Percentiles rank a stretch among this genome's conserved stretches.
Evolutionary conservation across 2,888 invertebrate genomes (phyloP).

Genomic region (Camponotus fellah): DNA sequence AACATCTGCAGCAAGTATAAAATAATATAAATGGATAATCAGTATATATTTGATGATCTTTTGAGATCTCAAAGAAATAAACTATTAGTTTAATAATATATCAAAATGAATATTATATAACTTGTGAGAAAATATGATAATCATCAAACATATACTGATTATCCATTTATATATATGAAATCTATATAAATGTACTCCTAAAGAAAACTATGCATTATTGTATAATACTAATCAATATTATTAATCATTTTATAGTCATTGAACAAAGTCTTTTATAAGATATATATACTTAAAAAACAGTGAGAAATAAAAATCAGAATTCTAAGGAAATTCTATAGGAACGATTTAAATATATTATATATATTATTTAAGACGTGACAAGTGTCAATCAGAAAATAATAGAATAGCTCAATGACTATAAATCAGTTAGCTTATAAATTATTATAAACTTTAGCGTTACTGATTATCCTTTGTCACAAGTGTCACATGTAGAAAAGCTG

Average conservation of each 20-base stretch:
- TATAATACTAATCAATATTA: neutral
- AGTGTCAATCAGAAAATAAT: neutral
- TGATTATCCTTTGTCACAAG: neutral
- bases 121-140: neutral
- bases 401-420: neutral
- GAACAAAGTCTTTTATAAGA: neutral
- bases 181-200: neutral
- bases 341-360: neutral
- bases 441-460: neutral
- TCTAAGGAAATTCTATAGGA: too few species aligned
- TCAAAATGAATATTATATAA: neutral
- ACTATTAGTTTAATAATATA: neutral
- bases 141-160: too few species aligned
- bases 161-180: too few species aligned
- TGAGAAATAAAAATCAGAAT: neutral
- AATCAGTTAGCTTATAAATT: neutral
- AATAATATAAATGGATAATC: neutral
- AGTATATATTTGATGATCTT: neutral
- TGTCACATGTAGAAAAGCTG: too few species aligned
- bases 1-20: neutral
- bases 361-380: neutral
- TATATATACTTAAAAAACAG: neutral
- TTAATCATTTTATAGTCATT: slow-evolving; percentile 12
- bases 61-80: neutral
- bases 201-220: neutral